A percentile compares a stretch with the other conserved stretches of the same genome.
phyloP scores from a whole-genome alignment of 2,888 invertebrate genomes.

The Sinelater perroti region DNA sequence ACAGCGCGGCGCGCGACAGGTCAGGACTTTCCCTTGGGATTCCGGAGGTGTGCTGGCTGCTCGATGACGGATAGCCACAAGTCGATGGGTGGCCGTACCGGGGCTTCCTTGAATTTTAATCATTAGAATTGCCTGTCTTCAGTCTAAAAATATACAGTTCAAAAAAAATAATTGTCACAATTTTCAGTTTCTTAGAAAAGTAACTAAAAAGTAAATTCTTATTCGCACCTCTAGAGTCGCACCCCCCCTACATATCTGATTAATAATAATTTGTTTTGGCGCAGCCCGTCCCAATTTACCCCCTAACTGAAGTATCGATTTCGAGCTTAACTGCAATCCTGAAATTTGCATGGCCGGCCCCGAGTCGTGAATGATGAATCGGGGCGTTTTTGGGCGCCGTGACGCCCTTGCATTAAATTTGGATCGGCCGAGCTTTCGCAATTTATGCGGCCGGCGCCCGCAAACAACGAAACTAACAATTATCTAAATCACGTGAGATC shows the following conservation, averaged over 20 bases:
- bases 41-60: background rate
- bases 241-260: no score
- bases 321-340: no score
- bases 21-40: constrained; percentile 31
- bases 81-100: background rate
- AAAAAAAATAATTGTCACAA: no score
- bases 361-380: constrained; percentile 13
- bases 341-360: no score
- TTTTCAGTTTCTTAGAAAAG: no score
- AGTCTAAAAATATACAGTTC: no score
- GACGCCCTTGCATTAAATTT: constrained; percentile 26
- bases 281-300: no score
- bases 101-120: background rate
- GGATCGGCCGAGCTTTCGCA: constrained; percentile 22
- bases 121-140: background rate
- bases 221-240: no score
- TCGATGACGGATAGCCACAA: background rate
- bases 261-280: no score
- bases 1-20: constrained; percentile 30
- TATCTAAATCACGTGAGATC: constrained; percentile 38
- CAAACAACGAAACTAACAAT: constrained; percentile 38
- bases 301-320: no score
- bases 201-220: no score
- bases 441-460: constrained; percentile 28
- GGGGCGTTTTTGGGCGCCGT: constrained; percentile 8